Evolutionary conservation across 2,888 invertebrate genomes (phyloP), one percentile per base, ranked within the genome.

Genomic region (Drosophila melanosoma): DNA sequence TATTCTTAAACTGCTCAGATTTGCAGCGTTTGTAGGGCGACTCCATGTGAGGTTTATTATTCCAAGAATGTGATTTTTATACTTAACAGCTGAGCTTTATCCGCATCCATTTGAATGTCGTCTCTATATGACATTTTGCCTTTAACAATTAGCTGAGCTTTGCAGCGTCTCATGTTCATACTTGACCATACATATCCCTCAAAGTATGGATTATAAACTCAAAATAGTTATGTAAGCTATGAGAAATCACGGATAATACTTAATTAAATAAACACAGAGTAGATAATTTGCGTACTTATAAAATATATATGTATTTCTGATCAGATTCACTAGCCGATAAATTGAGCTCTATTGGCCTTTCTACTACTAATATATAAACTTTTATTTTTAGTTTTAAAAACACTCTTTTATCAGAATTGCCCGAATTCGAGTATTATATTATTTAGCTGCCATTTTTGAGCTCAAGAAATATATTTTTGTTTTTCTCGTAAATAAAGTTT

Each of bases 341-440:
- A 40, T n/a, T 40, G n/a, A n/a, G n/a, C 36, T 15, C 15, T 15
- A 15, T 15, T 0, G 36, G 15, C 0, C 4, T 40, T 2, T 3
- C 40, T 40, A n/a, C 5, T 11, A 26, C 26, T 3, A 29, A 6
- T 29, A 29, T 5, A 29, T 5, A 6, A 29, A 6, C 5, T 6
- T 29, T 29, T 29, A 4, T 29, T 29, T 29, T 29, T 0, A 29
- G 8, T 15, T 8, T 15, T 23, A 23, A 45, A 7, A 11, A 1
- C 20, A 15, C 20, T 15, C 20, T 45, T 15, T 23, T 45, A 45
- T 45, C 7, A 45, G 7, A 45, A 12, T 45, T 1, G 3, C 3
- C 1, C 12, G 6, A 6, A 12, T 3, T 20, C 0, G 12, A 12
- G 0, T 3, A 1, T 6, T 3, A 1, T 12, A 6, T 20, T 1